A percentile compares a stretch with the other conserved stretches of the same genome.
Conservation (phyloP, 1,140 invertebrate species). For the Proctacanthus coquilletti region DNA sequence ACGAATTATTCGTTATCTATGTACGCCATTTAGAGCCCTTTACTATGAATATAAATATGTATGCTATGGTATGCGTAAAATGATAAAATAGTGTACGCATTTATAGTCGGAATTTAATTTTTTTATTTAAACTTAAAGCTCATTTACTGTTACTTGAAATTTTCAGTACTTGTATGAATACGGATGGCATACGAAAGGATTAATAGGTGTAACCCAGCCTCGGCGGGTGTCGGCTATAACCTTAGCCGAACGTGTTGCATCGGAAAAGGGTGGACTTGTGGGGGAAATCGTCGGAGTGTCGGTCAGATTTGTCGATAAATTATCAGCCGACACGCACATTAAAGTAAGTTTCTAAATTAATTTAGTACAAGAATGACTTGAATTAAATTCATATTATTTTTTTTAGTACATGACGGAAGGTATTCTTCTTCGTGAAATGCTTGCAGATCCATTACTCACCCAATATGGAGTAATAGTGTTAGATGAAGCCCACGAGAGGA, state of each 20-base stretch:
- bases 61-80: no score
- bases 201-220: slow-evolving; percentile 83
- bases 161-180: slow-evolving; percentile 78
- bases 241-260: slow-evolving; percentile 76
- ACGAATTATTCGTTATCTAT: no score
- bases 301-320: slow-evolving; percentile 80
- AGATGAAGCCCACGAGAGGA: slow-evolving; percentile 94
- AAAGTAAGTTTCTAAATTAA: slow-evolving; percentile 44
- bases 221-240: slow-evolving; percentile 79
- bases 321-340: slow-evolving; percentile 57
- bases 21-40: no score
- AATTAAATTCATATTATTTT: neutral
- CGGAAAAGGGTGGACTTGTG: slow-evolving; percentile 65
- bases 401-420: slow-evolving; percentile 90
- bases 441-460: slow-evolving; percentile 80
- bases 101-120: no score
- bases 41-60: no score
- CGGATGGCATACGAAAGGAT: slow-evolving; percentile 62
- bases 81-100: no score
- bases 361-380: slow-evolving; percentile 1
- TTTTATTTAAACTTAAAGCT: no score
- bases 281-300: slow-evolving; percentile 83
- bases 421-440: slow-evolving; percentile 85
- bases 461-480: slow-evolving; percentile 84
- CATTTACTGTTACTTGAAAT: no score